phyloP scores from a whole-genome alignment of 2,113 vertebrate species.

The Prinia subflava region DNA sequence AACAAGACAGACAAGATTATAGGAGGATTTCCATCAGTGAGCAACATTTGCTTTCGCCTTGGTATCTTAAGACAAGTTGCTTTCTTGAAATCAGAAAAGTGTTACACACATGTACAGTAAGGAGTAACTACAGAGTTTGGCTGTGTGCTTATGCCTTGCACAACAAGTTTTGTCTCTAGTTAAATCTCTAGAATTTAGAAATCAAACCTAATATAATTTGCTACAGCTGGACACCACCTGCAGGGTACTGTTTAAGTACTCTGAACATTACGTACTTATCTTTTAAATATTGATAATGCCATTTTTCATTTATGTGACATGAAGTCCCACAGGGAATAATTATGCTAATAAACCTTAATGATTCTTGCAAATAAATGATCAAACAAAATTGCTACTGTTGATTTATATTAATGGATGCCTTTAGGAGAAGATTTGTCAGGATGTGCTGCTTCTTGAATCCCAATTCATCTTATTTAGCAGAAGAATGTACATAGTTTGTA shows the following conservation, averaged over 20 bases:
- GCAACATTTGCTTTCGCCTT: rapidly evolving
- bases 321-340: slow-evolving; percentile 82
- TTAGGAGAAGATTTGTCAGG: slow-evolving; percentile 80
- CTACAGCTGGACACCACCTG: slow-evolving; percentile 80
- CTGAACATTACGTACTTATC: slow-evolving; percentile 72
- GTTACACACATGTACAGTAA: not conserved
- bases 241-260: slow-evolving; percentile 69
- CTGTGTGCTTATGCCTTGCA: not conserved
- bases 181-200: slow-evolving; percentile 53
- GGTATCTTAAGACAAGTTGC: not conserved
- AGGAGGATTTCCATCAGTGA: not conserved
- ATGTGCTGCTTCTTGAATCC: slow-evolving; percentile 71
- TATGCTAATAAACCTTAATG: slow-evolving; percentile 87
- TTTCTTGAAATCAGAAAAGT: not conserved
- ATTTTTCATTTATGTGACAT: slow-evolving; percentile 82
- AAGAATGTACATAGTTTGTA: slow-evolving; percentile 73
- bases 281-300: slow-evolving; percentile 83
- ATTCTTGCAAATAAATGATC: slow-evolving; percentile 85
- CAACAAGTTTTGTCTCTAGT: slow-evolving; percentile 20
- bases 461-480: slow-evolving; percentile 79
- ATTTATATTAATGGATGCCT: slow-evolving; percentile 85
- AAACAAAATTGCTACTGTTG: slow-evolving; percentile 82
- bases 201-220: slow-evolving; percentile 71
- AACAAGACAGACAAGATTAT: not conserved
- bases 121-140: not conserved